Base-by-base conservation (phyloP, 2,797 vertebrate species). In the Psittacula echo region DNA sequence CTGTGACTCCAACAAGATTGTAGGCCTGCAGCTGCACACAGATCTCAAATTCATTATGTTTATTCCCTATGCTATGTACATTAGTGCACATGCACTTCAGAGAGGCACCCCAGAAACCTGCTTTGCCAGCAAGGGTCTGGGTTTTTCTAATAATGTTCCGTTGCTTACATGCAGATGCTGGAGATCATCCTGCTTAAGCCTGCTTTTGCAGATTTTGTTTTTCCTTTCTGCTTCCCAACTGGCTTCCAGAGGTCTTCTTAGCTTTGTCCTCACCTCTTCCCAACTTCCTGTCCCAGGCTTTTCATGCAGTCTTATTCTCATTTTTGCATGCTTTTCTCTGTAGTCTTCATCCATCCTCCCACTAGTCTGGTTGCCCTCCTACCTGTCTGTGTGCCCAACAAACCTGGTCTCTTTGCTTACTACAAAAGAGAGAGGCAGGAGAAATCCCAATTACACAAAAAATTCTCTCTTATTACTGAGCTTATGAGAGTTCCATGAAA, bases 1-100 rank as follows among this genome's bases (percentile, higher is more conserved):
- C 26, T 0, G 0, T 47, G 19, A 50, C 62, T 54, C 62, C 53
- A 71, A 9, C 34, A 72, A 51, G 41, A 14, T 1, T 3, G 2
- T n/a, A 68, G 73, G 19, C 19, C 60, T 65, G 54, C 32, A 44
- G 54, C 48, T 82, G 75, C n/a, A 30, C 72, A 42, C 13, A 50
- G 30, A 27, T 56, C 32, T 37, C 50, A 21, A 65, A 56, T 17
- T 56, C 9, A 32, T 18, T 7, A 3, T 18, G 13, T 48, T 70
- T 62, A 27, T 77, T 70, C 16, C 61, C 19, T 29, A 3, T 42
- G 18, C 45, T 29, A 3, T 24, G 29, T 76, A 11, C 15, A 37
- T n/a, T 26, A 53, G 27, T 21, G 39, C 39, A 32, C 6, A 6
- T 16, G 27, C 7, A 24, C 18, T 64, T 83, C 73, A 42, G 81